Conservation (phyloP, 2,888 invertebrate genomes). For the Prostheceraeus crozeri region DNA sequence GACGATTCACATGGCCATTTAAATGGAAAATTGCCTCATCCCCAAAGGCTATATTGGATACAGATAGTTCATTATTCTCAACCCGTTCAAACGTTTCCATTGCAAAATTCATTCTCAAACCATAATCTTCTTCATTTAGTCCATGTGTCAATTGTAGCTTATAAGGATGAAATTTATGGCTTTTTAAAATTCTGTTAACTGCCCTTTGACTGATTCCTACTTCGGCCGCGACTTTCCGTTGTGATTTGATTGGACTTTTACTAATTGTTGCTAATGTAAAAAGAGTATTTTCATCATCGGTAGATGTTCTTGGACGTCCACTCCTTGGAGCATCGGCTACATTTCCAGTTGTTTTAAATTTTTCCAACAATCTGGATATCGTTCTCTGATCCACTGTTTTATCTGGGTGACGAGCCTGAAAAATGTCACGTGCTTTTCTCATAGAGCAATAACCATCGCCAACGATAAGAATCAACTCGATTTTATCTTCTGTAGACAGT, state of each 20-base stretch:
- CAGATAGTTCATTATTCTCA: background rate
- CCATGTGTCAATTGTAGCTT: background rate
- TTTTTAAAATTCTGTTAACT: background rate
- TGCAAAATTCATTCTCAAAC: background rate
- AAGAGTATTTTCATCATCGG: conserved; percentile 1
- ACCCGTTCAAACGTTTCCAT: background rate
- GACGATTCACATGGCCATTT: conserved; percentile 32
- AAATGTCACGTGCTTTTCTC: background rate
- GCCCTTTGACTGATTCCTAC: background rate
- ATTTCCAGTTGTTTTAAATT: background rate
- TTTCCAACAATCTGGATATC: background rate
- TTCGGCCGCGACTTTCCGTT: background rate
- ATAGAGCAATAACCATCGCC: conserved; percentile 16
- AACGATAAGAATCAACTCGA: conserved; percentile 24
- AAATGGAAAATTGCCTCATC: conserved; percentile 32
- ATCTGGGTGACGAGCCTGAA: conserved; percentile 1
- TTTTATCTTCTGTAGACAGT: conserved; percentile 21
- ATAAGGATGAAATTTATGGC: conserved; percentile 6
- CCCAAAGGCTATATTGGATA: conserved; percentile 15
- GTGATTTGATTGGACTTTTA: conserved; percentile 5
- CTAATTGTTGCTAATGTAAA: background rate
- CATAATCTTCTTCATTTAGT: background rate
- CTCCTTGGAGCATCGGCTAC: background rate
- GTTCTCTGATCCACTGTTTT: conserved; percentile 6
- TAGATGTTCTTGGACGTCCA: background rate